These are phyloP conservation scores for Perdita meconis DNA, from an alignment of 2,888 invertebrate genomes.

Conservation along the genomic window DNA sequence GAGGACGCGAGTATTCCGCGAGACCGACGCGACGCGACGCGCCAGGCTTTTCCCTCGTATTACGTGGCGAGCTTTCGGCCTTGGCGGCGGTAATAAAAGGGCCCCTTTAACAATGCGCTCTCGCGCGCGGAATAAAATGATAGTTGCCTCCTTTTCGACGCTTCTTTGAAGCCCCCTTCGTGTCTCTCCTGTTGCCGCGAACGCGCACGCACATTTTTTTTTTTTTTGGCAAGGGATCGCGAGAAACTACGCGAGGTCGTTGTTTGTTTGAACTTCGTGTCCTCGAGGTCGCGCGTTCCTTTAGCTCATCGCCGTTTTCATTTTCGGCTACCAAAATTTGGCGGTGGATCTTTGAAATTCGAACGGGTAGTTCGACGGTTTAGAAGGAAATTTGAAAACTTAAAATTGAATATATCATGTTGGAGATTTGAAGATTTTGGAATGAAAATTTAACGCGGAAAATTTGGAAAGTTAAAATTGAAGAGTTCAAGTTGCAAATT, in stretches of 20 bases:
- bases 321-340: too few species aligned
- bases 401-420: too few species aligned
- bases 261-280: background rate
- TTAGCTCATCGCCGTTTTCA: background rate
- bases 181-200: too few species aligned
- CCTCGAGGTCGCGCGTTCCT: background rate
- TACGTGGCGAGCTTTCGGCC: conserved; percentile 67
- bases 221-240: conserved; percentile 1
- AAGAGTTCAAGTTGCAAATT: too few species aligned
- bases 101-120: conserved; percentile 55
- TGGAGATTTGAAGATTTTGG: too few species aligned
- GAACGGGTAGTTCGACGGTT: too few species aligned
- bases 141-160: conserved; percentile 32
- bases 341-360: too few species aligned
- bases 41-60: conserved; percentile 58
- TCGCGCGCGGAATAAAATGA: conserved; percentile 50
- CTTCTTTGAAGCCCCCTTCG: conserved; percentile 17
- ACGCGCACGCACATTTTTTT: background rate
- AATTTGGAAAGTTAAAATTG: too few species aligned
- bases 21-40: conserved; percentile 39
- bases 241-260: conserved; percentile 6
- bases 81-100: conserved; percentile 66
- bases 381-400: too few species aligned
- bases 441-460: too few species aligned
- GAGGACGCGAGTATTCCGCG: conserved; percentile 58